A percentile compares a stretch with the other conserved stretches of the same genome.
Evolutionary conservation across 2,797 vertebrate species (phyloP).

Genomic region (Argentina silus): DNA sequence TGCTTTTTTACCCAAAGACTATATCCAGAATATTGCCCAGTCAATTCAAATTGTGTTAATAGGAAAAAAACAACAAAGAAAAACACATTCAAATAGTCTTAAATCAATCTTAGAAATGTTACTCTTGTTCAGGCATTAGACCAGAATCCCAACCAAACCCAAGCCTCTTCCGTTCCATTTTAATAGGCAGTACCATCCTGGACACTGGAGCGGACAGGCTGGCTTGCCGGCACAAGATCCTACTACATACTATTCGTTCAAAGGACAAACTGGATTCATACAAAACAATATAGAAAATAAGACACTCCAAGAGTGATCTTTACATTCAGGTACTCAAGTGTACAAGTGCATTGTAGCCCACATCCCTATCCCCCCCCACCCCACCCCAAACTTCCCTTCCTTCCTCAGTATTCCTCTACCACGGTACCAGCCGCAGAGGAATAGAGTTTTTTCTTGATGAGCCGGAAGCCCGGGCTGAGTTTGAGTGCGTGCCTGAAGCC

Average conservation of each 20-base stretch:
- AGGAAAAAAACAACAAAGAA: background rate
- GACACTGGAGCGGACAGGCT: slow-evolving; percentile 24
- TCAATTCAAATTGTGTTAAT: slow-evolving; percentile 26
- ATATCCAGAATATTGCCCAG: slow-evolving; percentile 26
- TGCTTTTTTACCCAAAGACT: slow-evolving; percentile 16
- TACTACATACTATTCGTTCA: slow-evolving; percentile 12
- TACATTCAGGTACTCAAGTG: slow-evolving; percentile 60
- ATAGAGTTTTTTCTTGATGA: slow-evolving; percentile 89
- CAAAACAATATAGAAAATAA: slow-evolving; percentile 59
- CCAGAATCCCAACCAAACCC: slow-evolving; percentile 23
- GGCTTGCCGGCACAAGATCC: slow-evolving; percentile 3
- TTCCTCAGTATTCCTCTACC: slow-evolving; percentile 84
- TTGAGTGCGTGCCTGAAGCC: slow-evolving; percentile 79
- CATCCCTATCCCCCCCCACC: slow-evolving; percentile 22
- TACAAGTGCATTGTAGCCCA: slow-evolving; percentile 59
- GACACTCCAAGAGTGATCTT: slow-evolving; percentile 53
- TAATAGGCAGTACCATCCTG: background rate
- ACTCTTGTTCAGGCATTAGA: slow-evolving; percentile 23
- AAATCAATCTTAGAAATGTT: slow-evolving; percentile 39
- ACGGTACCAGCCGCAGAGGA: slow-evolving; percentile 84
- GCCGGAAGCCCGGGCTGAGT: slow-evolving; percentile 86
- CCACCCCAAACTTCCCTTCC: background rate
- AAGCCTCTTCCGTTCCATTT: slow-evolving; percentile 20
- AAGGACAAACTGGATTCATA: slow-evolving; percentile 52
- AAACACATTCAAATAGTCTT: slow-evolving; percentile 25